Evolutionary conservation across 2,113 vertebrate species (phyloP).

Genomic region (Vidua chalybeata): DNA sequence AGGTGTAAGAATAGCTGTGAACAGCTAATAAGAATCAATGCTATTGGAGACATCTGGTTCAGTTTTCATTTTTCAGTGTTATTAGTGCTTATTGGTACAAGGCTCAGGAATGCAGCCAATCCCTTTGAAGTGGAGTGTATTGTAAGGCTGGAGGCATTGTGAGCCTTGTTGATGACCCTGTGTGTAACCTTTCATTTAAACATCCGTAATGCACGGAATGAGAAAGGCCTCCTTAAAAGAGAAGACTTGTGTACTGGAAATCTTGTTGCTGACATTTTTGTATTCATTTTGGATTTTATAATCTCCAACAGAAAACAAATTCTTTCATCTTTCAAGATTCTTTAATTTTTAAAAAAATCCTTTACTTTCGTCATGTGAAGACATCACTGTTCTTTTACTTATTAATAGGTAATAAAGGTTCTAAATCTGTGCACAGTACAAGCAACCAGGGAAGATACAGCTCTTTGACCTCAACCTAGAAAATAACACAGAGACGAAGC

Average conservation of each 20-base stretch:
- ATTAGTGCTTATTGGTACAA: slow-evolving; percentile 88
- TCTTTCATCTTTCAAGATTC: not conserved
- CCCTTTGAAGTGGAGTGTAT: slow-evolving; percentile 82
- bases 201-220: slow-evolving; percentile 39
- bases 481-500: not conserved
- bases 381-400: not conserved
- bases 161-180: slow-evolving; percentile 78
- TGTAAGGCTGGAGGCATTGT: slow-evolving; percentile 79
- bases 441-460: not conserved
- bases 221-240: not conserved
- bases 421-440: not conserved
- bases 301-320: not conserved
- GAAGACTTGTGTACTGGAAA: not conserved
- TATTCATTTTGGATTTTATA: not conserved
- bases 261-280: not conserved
- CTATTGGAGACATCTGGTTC: slow-evolving; percentile 86
- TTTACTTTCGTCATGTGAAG: not conserved
- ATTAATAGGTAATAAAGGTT: not conserved
- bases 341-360: not conserved
- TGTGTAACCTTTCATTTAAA: slow-evolving; percentile 78
- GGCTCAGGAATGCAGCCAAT: slow-evolving; percentile 79
- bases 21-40: slow-evolving; percentile 78
- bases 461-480: not conserved
- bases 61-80: slow-evolving; percentile 85
- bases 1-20: slow-evolving; percentile 77